Evolutionary conservation across 1,140 invertebrate genomes (phyloP).

Genomic region (Trypoxylus dichotomus): DNA sequence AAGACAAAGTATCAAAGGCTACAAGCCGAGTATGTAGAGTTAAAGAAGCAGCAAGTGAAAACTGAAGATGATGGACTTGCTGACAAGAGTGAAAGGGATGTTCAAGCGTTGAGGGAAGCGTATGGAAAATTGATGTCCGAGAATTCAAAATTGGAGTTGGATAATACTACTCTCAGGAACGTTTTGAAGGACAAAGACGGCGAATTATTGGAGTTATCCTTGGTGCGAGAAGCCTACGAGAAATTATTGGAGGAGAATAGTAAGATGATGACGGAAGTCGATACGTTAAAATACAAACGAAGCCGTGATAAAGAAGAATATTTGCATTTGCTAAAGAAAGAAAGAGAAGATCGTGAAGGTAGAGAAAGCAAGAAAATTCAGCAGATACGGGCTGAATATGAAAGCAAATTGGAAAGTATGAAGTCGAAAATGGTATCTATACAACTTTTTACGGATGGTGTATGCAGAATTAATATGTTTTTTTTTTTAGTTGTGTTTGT

Average conservation of each 20-base stretch:
- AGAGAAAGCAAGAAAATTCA: slow-evolving; percentile 43
- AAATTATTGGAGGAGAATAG: slow-evolving; percentile 51
- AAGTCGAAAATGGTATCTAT: slow-evolving; percentile 66
- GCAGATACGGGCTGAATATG: slow-evolving; percentile 63
- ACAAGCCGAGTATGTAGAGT: background rate
- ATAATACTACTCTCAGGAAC: slow-evolving; percentile 44
- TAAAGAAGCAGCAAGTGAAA: slow-evolving; percentile 25
- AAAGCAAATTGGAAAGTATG: slow-evolving; percentile 68
- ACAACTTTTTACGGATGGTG: background rate
- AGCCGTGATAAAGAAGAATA: slow-evolving; percentile 48
- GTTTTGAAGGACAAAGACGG: slow-evolving; percentile 42
- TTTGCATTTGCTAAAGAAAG: slow-evolving; percentile 44
- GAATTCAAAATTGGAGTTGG: slow-evolving; percentile 47
- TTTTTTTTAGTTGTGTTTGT: slow-evolving; percentile 52
- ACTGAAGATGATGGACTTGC: slow-evolving; percentile 7
- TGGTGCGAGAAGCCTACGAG: slow-evolving; percentile 50
- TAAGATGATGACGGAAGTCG: slow-evolving; percentile 46
- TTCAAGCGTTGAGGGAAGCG: slow-evolving; percentile 41
- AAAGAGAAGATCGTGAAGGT: slow-evolving; percentile 37
- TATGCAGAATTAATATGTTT: background rate
- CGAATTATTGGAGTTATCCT: slow-evolving; percentile 37
- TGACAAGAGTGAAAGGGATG: slow-evolving; percentile 31
- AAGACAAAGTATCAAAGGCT: slow-evolving; percentile 35
- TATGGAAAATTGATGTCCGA: slow-evolving; percentile 44
- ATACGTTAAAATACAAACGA: slow-evolving; percentile 50